Conservation (phyloP, 2,113 vertebrate genomes). For the Seriola aureovittata region DNA sequence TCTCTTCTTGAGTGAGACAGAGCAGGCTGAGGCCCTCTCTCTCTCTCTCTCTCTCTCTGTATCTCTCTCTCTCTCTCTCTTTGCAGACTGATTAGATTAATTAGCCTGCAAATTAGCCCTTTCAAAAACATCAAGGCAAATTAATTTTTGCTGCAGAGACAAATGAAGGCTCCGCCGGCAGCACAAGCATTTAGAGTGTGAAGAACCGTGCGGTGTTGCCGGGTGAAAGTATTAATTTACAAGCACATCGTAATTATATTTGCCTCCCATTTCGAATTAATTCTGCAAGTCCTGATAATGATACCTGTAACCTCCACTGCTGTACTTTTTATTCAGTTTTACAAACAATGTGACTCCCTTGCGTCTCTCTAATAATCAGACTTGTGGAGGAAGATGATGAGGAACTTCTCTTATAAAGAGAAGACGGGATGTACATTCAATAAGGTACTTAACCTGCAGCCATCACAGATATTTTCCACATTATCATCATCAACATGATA, state of each 20-base stretch:
- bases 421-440: too few species aligned
- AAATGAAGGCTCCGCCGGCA: constrained; percentile 62
- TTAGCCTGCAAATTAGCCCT: constrained; percentile 78
- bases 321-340: background rate
- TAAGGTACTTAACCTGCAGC: too few species aligned
- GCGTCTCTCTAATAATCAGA: background rate
- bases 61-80: background rate
- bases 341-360: background rate
- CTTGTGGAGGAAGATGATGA: background rate
- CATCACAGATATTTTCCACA: too few species aligned
- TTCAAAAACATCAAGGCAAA: constrained; percentile 78
- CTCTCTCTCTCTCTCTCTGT: background rate
- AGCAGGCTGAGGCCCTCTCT: constrained; percentile 28
- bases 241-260: constrained; percentile 66
- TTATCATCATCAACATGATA: too few species aligned
- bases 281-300: constrained; percentile 49
- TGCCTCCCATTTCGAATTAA: constrained; percentile 63
- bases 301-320: constrained; percentile 41
- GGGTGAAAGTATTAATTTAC: constrained; percentile 62
- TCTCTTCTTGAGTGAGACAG: constrained; percentile 39
- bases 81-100: constrained; percentile 74
- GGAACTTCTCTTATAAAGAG: background rate
- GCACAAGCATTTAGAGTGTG: constrained; percentile 26
- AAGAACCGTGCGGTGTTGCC: constrained; percentile 23
- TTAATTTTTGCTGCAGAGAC: constrained; percentile 74